Percentiles rank a stretch among this genome's conserved stretches.
phyloP scores from a whole-genome alignment of 2,888 invertebrate genomes.

The Aphidius colemani region DNA sequence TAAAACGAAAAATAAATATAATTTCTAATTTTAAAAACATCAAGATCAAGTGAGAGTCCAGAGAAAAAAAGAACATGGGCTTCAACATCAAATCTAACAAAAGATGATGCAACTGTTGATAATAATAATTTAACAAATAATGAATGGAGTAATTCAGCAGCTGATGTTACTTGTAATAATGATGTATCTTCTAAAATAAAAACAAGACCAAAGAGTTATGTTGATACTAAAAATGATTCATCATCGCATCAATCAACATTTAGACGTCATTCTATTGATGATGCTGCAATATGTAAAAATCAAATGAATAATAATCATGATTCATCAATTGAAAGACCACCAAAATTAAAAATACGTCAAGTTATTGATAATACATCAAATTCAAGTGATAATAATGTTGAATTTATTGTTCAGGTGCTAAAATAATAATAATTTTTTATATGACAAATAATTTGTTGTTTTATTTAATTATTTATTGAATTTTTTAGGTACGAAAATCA shows the following conservation, averaged over 20 bases:
- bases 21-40: too few species aligned
- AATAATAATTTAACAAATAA: conserved; percentile 32
- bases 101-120: conserved; percentile 43
- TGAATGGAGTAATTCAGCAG: conserved; percentile 76
- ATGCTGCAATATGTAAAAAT: conserved; percentile 25
- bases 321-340: conserved; percentile 32
- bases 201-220: conserved; percentile 40
- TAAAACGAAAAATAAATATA: too few species aligned
- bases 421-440: too few species aligned
- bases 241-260: conserved; percentile 20
- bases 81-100: conserved; percentile 73
- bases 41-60: conserved; percentile 51
- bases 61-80: conserved; percentile 72
- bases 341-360: conserved; percentile 53
- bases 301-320: background rate
- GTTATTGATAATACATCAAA: conserved; percentile 54
- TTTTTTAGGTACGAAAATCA: conserved; percentile 21
- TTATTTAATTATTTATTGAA: too few species aligned
- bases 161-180: conserved; percentile 62
- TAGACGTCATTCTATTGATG: conserved; percentile 46
- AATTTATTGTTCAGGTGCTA: conserved; percentile 58
- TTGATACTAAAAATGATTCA: conserved; percentile 44
- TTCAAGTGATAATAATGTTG: conserved; percentile 50
- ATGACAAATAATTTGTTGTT: background rate
- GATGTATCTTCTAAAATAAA: conserved; percentile 2